These are phyloP conservation scores for Apis dorsata DNA, from an alignment of 1,140 invertebrate species.

Conservation along the genomic window DNA sequence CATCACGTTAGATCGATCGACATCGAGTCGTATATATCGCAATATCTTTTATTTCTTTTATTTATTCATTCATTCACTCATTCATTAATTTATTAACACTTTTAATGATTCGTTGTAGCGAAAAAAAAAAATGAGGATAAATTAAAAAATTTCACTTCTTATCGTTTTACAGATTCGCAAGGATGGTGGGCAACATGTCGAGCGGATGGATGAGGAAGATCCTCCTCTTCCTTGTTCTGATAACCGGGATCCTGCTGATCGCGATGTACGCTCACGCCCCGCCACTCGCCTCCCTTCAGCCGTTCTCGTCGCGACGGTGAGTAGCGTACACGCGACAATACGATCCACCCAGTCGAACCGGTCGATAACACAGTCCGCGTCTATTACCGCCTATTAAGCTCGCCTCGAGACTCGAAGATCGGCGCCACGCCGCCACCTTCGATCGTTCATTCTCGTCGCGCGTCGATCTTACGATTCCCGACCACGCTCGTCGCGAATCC, in stretches of 20 bases:
- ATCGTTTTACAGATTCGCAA: conserved; percentile 69
- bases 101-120: no score
- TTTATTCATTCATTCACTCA: no score
- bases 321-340: conserved; percentile 2
- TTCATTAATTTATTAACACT: no score
- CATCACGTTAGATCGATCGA: no score
- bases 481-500: not conserved
- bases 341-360: not conserved
- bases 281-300: conserved; percentile 76
- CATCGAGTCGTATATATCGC: no score
- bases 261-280: conserved; percentile 80
- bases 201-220: conserved; percentile 80
- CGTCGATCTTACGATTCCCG: no score
- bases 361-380: not conserved
- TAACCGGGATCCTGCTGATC: conserved; percentile 79
- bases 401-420: not conserved
- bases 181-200: conserved; percentile 77
- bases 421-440: not conserved
- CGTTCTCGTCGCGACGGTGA: conserved; percentile 76
- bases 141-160: not conserved
- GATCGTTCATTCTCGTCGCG: not conserved
- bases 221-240: conserved; percentile 79
- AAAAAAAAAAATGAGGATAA: no score
- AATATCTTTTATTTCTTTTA: no score
- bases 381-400: conserved; percentile 14